Base-by-base conservation (phyloP, 2,888 invertebrate genomes). In the Hemaris fuciformis region DNA sequence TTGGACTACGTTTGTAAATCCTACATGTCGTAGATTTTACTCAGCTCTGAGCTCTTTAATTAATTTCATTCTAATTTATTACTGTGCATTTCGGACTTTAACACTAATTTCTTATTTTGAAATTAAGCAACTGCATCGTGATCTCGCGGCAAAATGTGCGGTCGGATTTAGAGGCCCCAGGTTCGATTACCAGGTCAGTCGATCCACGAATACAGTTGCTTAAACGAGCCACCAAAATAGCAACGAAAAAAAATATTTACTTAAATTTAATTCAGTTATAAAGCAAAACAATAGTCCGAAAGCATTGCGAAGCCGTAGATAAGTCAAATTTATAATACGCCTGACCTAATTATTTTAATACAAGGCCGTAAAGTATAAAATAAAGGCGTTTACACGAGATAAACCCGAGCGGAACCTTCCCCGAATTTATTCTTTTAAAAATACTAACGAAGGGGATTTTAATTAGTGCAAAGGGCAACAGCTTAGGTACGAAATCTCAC, bases 401-500 rank as follows among this genome's bases (percentile, higher is more conserved):
- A 66, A 67, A 67, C 62, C 15, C 57, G 43, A 62, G 61, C 10
- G 48, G 42, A n/a, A n/a, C 38, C 5, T 23, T 34, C 43, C 53
- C 59, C 38, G 20, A 42, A 61, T 68, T 67, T 60, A 67, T 69
- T 69, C 57, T 61, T 67, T 72, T 68, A 25, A 72, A 72, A 69
- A 66, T 60, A 63, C 66, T 65, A 71, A 71, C 68, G 64, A 73
- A 74, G 66, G 65, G 60, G 64, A 74, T 75, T 76, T 75, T 74
- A 77, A 79, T 79, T 78, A 75, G 67, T 57, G 62, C 59, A 61
- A 70, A 72, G 63, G 64, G 65, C 69, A 67, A 62, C 62, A 63
- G 61, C 62, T 69, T 62, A 63, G 45, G 66, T 64, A 56, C 61
- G 57, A 68, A 74, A 76, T 73, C 72, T 71, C 68, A 45, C 41